Base-by-base conservation (phyloP, 2,888 invertebrate genomes). In the Epinotia demarniana region DNA sequence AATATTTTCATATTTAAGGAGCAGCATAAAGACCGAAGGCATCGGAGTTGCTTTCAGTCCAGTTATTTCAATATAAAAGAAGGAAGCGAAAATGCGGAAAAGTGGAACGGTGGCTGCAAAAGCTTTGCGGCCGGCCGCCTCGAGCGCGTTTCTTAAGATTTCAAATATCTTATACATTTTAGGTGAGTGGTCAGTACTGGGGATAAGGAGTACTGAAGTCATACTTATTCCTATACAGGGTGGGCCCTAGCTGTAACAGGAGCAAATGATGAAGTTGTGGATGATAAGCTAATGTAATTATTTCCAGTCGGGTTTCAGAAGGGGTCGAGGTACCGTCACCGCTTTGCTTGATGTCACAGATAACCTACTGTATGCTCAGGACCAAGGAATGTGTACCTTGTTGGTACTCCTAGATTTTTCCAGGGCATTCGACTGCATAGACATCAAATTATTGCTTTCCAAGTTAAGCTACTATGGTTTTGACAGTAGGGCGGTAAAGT, bases 81-180 rank as follows among this genome's bases (percentile, higher is more conserved):
- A 80, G 73, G 78, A 81, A 80, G 82, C 78, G 78, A 80, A 79
- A 81, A 81, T 81, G 81, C 80, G 82, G 79, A 81, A 83, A 83
- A 76, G 76, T 74, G 76, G 76, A 76, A 71, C 74, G 80, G 81
- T 79, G 78, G 78, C 80, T 80, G 80, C 82, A 83, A 84, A 83
- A 80, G 81, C 80, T 81, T 84, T 80, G 80, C 81, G 73, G 78
- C 78, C 77, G 80, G 79, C 76, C 79, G 79, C 81, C 81, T 79
- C 80, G 80, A 78, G 78, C 78, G 66, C 60, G 61, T 69, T 74
- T 77, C 68, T 72, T 75, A 67, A 64, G 68, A 71, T 69, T 73
- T 76, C 57, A 71, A 77, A 68, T 66, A 71, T 27, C 66, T 72
- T 76, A 74, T 74, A 76, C 76, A 76, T 76, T 73, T 73, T 70